Base-by-base conservation (phyloP, 2,797 vertebrate species). In the Enteromius mattozi region DNA sequence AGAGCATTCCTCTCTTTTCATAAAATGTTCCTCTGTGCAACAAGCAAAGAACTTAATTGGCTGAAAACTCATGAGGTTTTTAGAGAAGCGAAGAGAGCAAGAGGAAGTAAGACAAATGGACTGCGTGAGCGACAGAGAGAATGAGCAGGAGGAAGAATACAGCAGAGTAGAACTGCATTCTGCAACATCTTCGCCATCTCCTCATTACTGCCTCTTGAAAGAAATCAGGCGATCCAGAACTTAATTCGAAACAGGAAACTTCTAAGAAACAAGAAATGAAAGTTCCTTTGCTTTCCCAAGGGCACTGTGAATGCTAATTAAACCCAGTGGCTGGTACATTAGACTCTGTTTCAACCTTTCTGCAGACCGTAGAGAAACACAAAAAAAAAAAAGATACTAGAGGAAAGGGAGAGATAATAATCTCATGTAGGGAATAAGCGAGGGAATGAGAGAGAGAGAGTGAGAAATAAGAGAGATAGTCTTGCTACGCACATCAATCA, bases 291-390 rank as follows among this genome's bases (percentile, higher is more conserved):
- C 75, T 30, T 54, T 91, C 88, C 88, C 89, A 4, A 42, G 81
- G 85, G 85, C 75, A 74, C 87, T 86, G 63, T 80, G 56, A 27
- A 17, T 78, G 56, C 88, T 91, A 92, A 93, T 94, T 92, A 91
- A 90, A 92, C 85, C 76, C 76, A 49, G 82, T 37, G 82, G 84
- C 84, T 84, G 13, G 80, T 80, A 74, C 66, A 86, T 89, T 74
- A 83, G 69, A 59, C 70, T 89, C 80, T 61, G 81, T 88, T 90
- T 92, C 83, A 91, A 85, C 85, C 85, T 90, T 82, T 78, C 86
- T 83, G 19, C n/a, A 56, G 83, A 81, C 80, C 2, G 68, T 66
- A 74, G 81, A 88, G 79, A 49, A 86, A 80, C 1, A 66, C 83
- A 24, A 8, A 2, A 10, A 80, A 56, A 63, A 82, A 65, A 71